These are phyloP conservation scores for Orchesella cincta DNA, from an alignment of 1,140 invertebrate genomes.

Conservation along the genomic window DNA sequence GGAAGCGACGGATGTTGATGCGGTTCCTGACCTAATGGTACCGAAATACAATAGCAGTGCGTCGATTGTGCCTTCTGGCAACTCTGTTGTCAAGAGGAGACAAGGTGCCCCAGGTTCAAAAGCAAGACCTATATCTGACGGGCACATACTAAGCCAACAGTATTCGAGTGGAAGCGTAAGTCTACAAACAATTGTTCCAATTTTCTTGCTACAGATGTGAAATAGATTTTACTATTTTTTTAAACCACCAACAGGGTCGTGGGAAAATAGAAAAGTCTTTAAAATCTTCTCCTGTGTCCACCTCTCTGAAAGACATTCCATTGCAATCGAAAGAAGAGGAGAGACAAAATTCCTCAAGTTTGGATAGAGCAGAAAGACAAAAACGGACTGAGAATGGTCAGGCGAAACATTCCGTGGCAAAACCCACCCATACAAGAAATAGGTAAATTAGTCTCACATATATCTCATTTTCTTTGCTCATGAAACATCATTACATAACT, in stretches of 20 bases:
- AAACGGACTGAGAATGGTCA: constrained; percentile 40
- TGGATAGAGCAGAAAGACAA: constrained; percentile 42
- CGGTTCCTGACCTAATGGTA: constrained; percentile 44
- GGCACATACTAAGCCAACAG: constrained; percentile 33
- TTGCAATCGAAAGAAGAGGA: constrained; percentile 39
- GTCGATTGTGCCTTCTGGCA: constrained; percentile 6
- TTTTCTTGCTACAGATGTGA: not conserved
- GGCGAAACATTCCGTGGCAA: constrained; percentile 21
- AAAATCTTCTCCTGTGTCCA: constrained; percentile 37
- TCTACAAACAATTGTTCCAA: not conserved
- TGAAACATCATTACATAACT: constrained; percentile 16
- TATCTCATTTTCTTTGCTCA: not conserved
- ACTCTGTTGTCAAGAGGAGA: constrained; percentile 6
- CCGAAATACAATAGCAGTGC: constrained; percentile 14
- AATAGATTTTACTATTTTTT: not conserved
- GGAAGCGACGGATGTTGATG: constrained; percentile 56
- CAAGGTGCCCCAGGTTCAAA: constrained; percentile 36
- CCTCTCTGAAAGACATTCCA: constrained; percentile 47
- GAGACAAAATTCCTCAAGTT: constrained; percentile 38
- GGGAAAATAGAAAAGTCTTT: constrained; percentile 38
- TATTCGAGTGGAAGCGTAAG: not conserved
- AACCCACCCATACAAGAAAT: constrained; percentile 42
- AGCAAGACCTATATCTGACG: constrained; percentile 46
- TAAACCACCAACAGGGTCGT: constrained; percentile 21
- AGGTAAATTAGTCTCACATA: constrained; percentile 32